Evolutionary conservation across 2,113 vertebrate genomes (phyloP).

Genomic region (Phasianus colchicus): DNA sequence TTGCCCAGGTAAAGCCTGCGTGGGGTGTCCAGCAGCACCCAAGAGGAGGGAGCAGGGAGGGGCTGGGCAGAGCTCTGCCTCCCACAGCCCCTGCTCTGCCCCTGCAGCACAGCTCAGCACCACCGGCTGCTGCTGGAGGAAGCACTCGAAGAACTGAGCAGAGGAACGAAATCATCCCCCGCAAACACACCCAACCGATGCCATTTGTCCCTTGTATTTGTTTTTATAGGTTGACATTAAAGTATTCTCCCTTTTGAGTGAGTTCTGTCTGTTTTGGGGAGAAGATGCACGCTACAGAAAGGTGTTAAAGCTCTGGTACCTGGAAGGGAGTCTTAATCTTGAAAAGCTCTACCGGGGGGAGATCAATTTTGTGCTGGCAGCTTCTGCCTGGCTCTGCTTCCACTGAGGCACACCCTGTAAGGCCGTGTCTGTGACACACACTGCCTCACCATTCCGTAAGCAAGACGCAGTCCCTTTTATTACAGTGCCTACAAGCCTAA

Average conservation of each 20-base stretch:
- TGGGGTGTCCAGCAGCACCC: background rate
- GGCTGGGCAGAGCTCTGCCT: no score
- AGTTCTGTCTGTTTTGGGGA: accelerated
- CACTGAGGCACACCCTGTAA: background rate
- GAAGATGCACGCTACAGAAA: accelerated
- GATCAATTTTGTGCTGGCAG: background rate
- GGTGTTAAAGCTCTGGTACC: accelerated
- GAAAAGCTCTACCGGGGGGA: no score
- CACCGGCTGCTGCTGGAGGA: accelerated
- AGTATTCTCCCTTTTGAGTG: background rate
- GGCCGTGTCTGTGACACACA: accelerated
- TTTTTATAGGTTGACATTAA: slow-evolving; percentile 52
- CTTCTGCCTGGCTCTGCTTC: background rate
- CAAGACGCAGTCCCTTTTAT: background rate
- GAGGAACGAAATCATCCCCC: accelerated
- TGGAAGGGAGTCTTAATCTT: accelerated
- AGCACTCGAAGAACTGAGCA: accelerated
- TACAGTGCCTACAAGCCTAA: background rate
- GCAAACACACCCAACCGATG: accelerated
- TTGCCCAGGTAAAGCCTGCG: background rate
- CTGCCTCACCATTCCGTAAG: background rate
- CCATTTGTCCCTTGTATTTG: accelerated
- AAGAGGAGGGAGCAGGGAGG: background rate
- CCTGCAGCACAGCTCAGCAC: background rate
- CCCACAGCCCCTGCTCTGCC: accelerated